Evolutionary conservation across 2,797 vertebrate species (phyloP).

Genomic region (Liparis tanakae): DNA sequence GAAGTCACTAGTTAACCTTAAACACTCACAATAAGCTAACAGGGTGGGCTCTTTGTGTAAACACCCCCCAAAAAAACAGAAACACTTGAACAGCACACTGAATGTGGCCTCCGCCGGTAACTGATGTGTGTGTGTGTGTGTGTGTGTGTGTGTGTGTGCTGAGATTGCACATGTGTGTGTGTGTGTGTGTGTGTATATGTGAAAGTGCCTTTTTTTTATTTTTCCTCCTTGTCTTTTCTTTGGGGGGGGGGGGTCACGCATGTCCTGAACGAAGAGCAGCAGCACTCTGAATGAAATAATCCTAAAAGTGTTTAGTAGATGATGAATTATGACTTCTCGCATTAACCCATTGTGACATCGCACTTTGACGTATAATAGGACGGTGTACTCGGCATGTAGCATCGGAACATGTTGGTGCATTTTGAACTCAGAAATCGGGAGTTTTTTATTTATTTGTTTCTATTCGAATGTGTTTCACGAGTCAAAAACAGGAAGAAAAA

Average conservation of each 20-base stretch:
- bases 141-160: neutral
- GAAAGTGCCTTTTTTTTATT: conserved; percentile 96
- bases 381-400: conserved; percentile 98
- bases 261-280: conserved; percentile 79
- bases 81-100: conserved; percentile 83
- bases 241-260: conserved; percentile 76
- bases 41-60: conserved; percentile 74
- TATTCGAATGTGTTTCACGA: conserved; percentile 94
- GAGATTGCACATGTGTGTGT: conserved; percentile 21
- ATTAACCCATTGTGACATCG: conserved; percentile 96
- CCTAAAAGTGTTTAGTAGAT: conserved; percentile 79
- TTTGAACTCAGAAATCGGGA: conserved; percentile 79
- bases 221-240: conserved; percentile 67
- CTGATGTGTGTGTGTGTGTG: conserved; percentile 30
- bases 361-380: conserved; percentile 99
- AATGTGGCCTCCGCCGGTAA: conserved; percentile 76
- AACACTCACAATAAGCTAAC: conserved; percentile 80
- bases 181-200: conserved; percentile 65
- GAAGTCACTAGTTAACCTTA: conserved; percentile 80
- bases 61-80: conserved; percentile 58
- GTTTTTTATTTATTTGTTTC: conserved; percentile 74
- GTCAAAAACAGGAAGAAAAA: conserved; percentile 39
- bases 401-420: conserved; percentile 92
- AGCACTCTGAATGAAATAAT: conserved; percentile 83
- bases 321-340: conserved; percentile 80